These are phyloP conservation scores for Phorcus lineatus DNA, from an alignment of 2,888 invertebrate species.

Conservation along the genomic window DNA sequence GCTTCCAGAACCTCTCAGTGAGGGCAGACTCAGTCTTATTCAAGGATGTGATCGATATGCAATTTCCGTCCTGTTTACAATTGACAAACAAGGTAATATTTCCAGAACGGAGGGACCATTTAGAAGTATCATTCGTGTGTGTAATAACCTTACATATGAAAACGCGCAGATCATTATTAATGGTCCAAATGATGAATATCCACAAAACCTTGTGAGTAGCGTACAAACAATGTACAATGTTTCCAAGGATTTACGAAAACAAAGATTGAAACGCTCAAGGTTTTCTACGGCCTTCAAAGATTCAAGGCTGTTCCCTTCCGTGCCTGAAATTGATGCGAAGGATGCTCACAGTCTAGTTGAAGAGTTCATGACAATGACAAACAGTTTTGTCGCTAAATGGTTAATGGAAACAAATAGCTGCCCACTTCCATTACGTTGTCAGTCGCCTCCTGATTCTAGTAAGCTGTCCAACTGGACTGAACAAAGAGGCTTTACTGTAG, in stretches of 20 bases:
- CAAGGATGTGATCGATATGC: constrained; percentile 46
- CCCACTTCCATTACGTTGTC: constrained; percentile 43
- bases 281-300: constrained; percentile 38
- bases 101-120: constrained; percentile 11
- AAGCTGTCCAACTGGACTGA: constrained; percentile 38
- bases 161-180: constrained; percentile 51
- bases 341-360: constrained; percentile 46
- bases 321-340: not conserved
- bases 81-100: constrained; percentile 39
- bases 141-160: constrained; percentile 44
- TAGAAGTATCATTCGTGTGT: constrained; percentile 34
- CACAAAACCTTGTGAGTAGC: not conserved
- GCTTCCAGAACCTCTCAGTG: constrained; percentile 58
- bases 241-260: constrained; percentile 33
- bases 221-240: constrained; percentile 36
- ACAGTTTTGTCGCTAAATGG: constrained; percentile 34
- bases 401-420: constrained; percentile 27
- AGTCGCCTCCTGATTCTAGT: constrained; percentile 34
- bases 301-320: constrained; percentile 24
- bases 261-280: constrained; percentile 33
- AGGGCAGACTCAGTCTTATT: constrained; percentile 49
- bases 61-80: constrained; percentile 52
- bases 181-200: not conserved
- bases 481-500: constrained; percentile 24
- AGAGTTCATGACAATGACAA: constrained; percentile 48